Conservation (phyloP, 2,888 invertebrate species). For the Pristionchus maxplancki region DNA sequence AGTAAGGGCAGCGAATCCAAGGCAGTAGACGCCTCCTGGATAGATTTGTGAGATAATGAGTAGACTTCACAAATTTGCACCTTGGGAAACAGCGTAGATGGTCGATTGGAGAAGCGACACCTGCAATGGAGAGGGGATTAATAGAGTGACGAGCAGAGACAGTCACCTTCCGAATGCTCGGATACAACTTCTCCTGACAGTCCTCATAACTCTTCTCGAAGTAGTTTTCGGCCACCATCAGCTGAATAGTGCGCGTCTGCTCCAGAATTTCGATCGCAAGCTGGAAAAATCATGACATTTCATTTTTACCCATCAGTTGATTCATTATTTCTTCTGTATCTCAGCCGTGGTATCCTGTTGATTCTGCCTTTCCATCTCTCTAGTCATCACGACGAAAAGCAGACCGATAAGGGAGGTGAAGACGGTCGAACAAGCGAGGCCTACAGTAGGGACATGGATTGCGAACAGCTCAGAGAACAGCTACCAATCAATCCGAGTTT, state of each 20-base stretch:
- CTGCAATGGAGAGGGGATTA: not conserved
- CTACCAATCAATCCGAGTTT: not conserved
- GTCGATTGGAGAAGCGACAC: conserved; percentile 1
- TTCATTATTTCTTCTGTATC: not conserved
- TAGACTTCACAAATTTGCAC: not conserved
- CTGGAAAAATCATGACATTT: conserved; percentile 48
- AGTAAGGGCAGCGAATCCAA: not conserved
- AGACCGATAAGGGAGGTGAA: not conserved
- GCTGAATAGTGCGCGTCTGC: conserved; percentile 78
- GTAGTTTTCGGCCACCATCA: conserved; percentile 77
- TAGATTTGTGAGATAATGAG: not conserved
- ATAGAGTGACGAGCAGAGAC: too few relatives aligned
- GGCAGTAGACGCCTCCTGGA: conserved; percentile 29
- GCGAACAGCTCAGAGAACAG: too few relatives aligned
- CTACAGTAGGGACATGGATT: not conserved
- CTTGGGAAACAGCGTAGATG: conserved; percentile 18
- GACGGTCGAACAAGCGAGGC: not conserved
- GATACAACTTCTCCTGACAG: conserved; percentile 55
- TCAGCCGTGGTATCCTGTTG: not conserved
- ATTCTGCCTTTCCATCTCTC: not conserved
- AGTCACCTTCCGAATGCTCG: not conserved
- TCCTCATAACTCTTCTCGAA: conserved; percentile 74
- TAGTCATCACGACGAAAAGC: conserved; percentile 23
- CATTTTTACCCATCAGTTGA: too few relatives aligned
- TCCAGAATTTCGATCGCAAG: conserved; percentile 79